Evolutionary conservation across 2,113 vertebrate species (phyloP), one percentile per base, ranked within the genome.

Genomic region (Cebidichthys violaceus): DNA sequence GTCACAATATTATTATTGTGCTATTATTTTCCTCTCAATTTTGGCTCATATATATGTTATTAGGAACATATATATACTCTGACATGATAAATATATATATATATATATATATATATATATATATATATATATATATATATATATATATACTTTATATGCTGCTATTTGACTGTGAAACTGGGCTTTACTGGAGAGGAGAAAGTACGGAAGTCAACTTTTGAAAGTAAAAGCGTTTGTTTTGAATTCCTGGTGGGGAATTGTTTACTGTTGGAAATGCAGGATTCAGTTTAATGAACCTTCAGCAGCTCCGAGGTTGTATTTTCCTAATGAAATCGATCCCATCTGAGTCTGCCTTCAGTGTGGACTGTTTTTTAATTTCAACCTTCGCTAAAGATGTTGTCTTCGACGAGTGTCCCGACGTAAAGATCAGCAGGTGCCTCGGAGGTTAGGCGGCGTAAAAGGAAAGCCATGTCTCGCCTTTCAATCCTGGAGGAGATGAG

Each of bases 401-500:
- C 41, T 50, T 67, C 41, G 71, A 75, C 52, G 27, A 83, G 20
- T 1, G 47, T 18, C 7, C 4, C 9, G 1, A n/a, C 39, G 2
- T 52, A 76, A 83, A 60, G 54, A 76, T 70, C 61, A 54, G 2
- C 0, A n/a, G 5, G 6, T 45, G 62, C 67, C 67, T 70, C 13
- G 0, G 45, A 70, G 70, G 33, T 43, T 4, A 4, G 62, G 59
- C 9, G 50, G 18, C 2, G 33, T 37, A 43, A 69, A 33, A 33
- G 69, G 66, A 69, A 84, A 71, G 17, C 9, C 31, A 0, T 27
- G 33, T 64, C 45, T 77, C 37, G 18, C 66, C 47, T 33, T 33
- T 62, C 52, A 2, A 6, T 70, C 75, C 75, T 59, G 72, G 43
- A 78, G 82, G 64, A 81, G 67, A 79, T 22, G 50, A 76, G 71